phyloP scores from a whole-genome alignment of 2,113 vertebrate species.

The Gyps fulvus region DNA sequence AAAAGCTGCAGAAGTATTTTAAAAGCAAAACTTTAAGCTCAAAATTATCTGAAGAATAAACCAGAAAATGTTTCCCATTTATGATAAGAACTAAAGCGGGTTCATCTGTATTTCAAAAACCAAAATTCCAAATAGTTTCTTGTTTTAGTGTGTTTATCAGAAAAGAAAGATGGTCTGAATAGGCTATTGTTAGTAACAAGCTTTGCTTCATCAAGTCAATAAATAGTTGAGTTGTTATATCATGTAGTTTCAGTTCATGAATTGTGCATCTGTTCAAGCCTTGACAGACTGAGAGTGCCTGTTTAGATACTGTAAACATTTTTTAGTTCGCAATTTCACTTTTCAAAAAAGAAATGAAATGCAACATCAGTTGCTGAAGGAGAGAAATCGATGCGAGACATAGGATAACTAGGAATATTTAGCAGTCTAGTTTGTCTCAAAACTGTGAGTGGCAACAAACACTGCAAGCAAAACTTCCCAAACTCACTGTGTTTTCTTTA shows the following conservation, averaged over 20 bases:
- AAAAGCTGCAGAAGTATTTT: background rate
- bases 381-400: background rate
- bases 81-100: background rate
- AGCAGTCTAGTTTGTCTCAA: background rate
- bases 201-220: slow-evolving; percentile 68
- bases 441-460: background rate
- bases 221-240: slow-evolving; percentile 71
- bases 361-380: background rate
- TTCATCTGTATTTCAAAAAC: background rate
- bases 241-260: slow-evolving; percentile 60
- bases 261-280: slow-evolving; percentile 64
- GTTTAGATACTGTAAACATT: background rate
- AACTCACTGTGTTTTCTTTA: background rate
- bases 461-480: background rate
- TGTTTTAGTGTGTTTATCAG: slow-evolving; percentile 18
- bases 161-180: slow-evolving; percentile 54
- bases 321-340: background rate
- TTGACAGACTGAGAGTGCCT: background rate
- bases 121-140: background rate
- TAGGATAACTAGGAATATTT: background rate
- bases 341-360: background rate
- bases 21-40: background rate
- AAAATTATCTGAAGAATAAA: background rate
- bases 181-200: slow-evolving; percentile 71
- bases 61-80: background rate